Evolutionary conservation across 2,797 vertebrate genomes (phyloP).

Genomic region (Tamandua tetradactyla): DNA sequence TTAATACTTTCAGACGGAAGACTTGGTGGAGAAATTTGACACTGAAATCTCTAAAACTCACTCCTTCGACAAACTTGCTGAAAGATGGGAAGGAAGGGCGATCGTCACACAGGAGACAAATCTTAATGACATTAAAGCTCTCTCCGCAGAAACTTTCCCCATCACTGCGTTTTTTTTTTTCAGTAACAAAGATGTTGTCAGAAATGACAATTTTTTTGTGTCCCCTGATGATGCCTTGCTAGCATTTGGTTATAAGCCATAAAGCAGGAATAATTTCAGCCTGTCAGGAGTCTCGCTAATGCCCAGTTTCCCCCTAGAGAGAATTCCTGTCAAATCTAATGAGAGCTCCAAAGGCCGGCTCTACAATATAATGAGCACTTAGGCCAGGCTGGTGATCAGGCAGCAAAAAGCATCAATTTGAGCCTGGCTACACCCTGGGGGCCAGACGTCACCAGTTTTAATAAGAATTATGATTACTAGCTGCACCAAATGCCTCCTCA

Average conservation of each 20-base stretch:
- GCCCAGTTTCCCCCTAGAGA: conserved; percentile 90
- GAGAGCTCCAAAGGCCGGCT: conserved; percentile 90
- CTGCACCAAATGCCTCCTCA: conserved; percentile 86
- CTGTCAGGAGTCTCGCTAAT: conserved; percentile 90
- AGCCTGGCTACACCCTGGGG: conserved; percentile 88
- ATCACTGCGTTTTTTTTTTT: conserved; percentile 81
- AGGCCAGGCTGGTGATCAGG: conserved; percentile 90
- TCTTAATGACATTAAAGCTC: conserved; percentile 78
- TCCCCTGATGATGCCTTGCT: conserved; percentile 91
- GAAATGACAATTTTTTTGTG: conserved; percentile 90
- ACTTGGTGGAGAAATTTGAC: conserved; percentile 36
- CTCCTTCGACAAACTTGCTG: conserved; percentile 31
- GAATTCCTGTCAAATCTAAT: conserved; percentile 91
- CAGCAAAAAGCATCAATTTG: conserved; percentile 91
- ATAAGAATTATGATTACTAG: conserved; percentile 91
- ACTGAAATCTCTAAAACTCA: conserved; percentile 48
- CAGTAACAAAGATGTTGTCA: conserved; percentile 91
- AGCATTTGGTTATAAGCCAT: conserved; percentile 91
- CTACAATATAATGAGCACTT: conserved; percentile 94
- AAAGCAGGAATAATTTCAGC: conserved; percentile 91
- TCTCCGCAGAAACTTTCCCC: conserved; percentile 81
- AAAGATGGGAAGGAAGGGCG: conserved; percentile 56
- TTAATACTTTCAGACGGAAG: conserved; percentile 44
- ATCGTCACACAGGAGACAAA: conserved; percentile 68
- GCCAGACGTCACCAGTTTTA: conserved; percentile 89